Evolutionary conservation across 2,888 invertebrate genomes (phyloP).

Genomic region (Busseola fusca): DNA sequence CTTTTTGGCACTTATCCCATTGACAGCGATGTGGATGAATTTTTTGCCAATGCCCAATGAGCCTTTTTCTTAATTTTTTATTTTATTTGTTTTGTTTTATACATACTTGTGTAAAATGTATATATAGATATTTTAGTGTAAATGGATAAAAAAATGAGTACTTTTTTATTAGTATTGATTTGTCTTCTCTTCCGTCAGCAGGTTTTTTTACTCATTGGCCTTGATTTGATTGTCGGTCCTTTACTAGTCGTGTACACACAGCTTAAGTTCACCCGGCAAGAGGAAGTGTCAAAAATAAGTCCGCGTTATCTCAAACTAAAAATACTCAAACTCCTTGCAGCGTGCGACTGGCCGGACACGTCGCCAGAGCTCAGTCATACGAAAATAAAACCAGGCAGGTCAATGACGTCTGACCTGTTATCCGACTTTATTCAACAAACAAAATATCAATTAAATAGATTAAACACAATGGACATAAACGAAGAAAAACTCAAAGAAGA

Average conservation of each 20-base stretch:
- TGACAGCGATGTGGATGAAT: too few species aligned
- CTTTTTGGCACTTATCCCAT: too few species aligned
- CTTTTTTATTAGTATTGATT: too few species aligned
- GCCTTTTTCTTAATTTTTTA: too few species aligned
- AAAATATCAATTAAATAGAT: slow-evolving; percentile 64
- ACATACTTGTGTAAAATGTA: too few species aligned
- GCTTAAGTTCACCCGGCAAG: slow-evolving; percentile 19
- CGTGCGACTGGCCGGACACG: slow-evolving; percentile 77
- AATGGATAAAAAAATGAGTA: too few species aligned
- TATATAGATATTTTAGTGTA: too few species aligned
- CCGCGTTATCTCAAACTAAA: slow-evolving; percentile 64
- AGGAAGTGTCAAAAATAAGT: slow-evolving; percentile 57
- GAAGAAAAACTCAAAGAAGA: slow-evolving; percentile 82
- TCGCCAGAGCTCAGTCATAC: slow-evolving; percentile 70
- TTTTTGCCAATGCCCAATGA: too few species aligned
- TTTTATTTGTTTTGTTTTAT: too few species aligned
- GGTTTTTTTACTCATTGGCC: background rate
- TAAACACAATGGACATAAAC: slow-evolving; percentile 82
- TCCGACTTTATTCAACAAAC: slow-evolving; percentile 73
- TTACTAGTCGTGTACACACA: slow-evolving; percentile 18
- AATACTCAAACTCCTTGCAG: slow-evolving; percentile 79
- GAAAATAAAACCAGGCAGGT: slow-evolving; percentile 81
- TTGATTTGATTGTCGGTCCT: background rate
- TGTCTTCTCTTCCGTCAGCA: background rate
- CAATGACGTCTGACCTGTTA: slow-evolving; percentile 83